These are phyloP conservation scores for Grantiella picta DNA, from an alignment of 2,113 vertebrate genomes.

Conservation along the genomic window DNA sequence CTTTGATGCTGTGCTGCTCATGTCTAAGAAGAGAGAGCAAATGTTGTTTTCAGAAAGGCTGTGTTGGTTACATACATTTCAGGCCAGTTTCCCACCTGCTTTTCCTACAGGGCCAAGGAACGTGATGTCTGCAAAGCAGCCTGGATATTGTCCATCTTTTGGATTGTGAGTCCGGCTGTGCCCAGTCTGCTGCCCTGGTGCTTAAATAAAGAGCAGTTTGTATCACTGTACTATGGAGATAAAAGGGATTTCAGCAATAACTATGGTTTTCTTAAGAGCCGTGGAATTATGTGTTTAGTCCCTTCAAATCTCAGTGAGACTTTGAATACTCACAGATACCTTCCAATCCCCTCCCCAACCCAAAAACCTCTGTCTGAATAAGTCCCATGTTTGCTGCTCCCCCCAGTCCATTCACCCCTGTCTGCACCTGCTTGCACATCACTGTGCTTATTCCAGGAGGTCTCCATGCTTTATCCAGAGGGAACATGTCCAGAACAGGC, in stretches of 20 bases:
- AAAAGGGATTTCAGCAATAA: not conserved
- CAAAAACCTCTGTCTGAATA: not conserved
- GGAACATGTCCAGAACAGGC: not conserved
- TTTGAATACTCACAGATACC: not conserved
- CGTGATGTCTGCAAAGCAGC: not conserved
- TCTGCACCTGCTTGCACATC: not conserved
- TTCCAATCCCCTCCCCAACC: fast-evolving
- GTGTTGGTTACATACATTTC: not conserved
- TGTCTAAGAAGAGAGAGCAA: not conserved
- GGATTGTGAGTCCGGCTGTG: not conserved
- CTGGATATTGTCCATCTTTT: not conserved
- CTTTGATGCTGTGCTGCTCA: not conserved
- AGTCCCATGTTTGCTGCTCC: not conserved
- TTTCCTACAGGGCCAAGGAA: not conserved
- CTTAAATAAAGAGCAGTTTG: not conserved
- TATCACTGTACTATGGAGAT: not conserved
- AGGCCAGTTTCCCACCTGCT: not conserved
- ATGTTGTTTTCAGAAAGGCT: not conserved
- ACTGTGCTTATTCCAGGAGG: not conserved
- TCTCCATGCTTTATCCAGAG: not conserved
- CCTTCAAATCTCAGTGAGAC: not conserved
- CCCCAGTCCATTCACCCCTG: fast-evolving
- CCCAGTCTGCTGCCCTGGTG: not conserved
- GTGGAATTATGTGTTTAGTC: not conserved
- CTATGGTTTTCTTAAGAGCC: not conserved